Conservation (phyloP, 2,888 invertebrate species). For the Melanostoma scalare region DNA sequence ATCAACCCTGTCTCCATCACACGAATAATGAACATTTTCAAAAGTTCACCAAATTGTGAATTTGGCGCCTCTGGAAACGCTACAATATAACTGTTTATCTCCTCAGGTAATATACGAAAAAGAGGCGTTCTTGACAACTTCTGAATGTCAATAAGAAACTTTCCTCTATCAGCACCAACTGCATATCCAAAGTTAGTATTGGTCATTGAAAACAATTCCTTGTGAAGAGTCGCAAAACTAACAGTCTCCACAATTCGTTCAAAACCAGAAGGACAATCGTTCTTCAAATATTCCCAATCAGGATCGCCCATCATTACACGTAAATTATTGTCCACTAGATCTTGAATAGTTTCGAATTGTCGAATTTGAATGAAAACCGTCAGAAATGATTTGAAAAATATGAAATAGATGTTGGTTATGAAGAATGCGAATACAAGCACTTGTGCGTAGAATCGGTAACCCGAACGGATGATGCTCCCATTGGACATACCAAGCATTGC, state of each 20-base stretch:
- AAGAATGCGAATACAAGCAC: constrained; percentile 39
- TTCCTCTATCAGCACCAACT: not conserved
- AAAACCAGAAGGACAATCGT: not conserved
- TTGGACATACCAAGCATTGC: constrained; percentile 1
- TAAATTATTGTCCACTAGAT: constrained; percentile 34
- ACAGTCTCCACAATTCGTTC: not conserved
- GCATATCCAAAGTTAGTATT: constrained; percentile 34
- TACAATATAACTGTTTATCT: too few relatives aligned
- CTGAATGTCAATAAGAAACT: constrained; percentile 34
- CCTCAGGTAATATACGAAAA: not conserved
- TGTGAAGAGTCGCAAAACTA: not conserved
- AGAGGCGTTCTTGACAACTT: not conserved
- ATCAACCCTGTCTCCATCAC: too few relatives aligned
- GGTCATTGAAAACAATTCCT: not conserved
- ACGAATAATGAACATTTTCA: too few relatives aligned
- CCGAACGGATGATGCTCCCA: not conserved
- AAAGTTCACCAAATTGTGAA: too few relatives aligned
- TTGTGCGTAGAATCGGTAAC: constrained; percentile 36
- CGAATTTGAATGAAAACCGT: constrained; percentile 44
- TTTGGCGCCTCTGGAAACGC: too few relatives aligned
- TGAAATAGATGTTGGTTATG: constrained; percentile 34
- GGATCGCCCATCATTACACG: constrained; percentile 3
- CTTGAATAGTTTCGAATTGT: constrained; percentile 37
- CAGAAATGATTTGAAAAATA: constrained; percentile 43
- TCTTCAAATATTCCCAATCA: not conserved